A percentile compares a stretch with the other conserved stretches of the same genome.
Conservation (phyloP, 2,888 invertebrate genomes). For the Drosophila crucigera region DNA sequence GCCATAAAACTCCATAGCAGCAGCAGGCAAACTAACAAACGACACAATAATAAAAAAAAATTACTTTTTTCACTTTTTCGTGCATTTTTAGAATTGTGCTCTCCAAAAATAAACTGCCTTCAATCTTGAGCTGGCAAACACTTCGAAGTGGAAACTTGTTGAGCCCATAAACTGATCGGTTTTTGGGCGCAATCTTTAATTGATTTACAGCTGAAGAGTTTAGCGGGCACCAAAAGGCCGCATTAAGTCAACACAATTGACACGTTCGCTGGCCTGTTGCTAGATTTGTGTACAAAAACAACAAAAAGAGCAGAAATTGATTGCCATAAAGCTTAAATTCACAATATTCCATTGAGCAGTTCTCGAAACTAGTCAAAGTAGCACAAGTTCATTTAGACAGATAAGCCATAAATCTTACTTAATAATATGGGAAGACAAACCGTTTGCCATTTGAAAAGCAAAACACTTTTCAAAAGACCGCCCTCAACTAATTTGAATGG, state of each 20-base stretch:
- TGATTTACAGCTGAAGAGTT: slow-evolving; percentile 62
- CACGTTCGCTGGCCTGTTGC: background rate
- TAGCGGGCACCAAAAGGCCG: slow-evolving; percentile 19
- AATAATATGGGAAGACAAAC: background rate
- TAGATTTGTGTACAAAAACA: background rate
- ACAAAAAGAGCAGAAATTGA: background rate
- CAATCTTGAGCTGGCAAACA: slow-evolving; percentile 2
- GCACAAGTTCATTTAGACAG: background rate
- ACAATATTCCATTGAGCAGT: too few relatives aligned
- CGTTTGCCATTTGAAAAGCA: background rate
- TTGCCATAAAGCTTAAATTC: background rate
- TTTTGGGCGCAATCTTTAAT: slow-evolving; percentile 63
- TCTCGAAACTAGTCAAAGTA: background rate
- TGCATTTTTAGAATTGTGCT: slow-evolving; percentile 48
- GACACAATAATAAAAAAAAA: slow-evolving; percentile 39
- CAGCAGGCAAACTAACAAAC: slow-evolving; percentile 32
- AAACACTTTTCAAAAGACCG: background rate
- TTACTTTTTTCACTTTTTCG: slow-evolving; percentile 40
- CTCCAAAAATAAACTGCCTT: slow-evolving; percentile 56
- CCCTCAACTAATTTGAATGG: slow-evolving; percentile 5
- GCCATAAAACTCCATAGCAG: slow-evolving; percentile 56
- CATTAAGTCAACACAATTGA: slow-evolving; percentile 9
- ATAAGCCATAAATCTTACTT: background rate
- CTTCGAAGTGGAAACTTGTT: slow-evolving; percentile 56
- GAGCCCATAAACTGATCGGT: slow-evolving; percentile 60